Evolutionary conservation across 2,888 invertebrate species (phyloP), one percentile per base, ranked within the genome.

Genomic region (Cactoblastis cactorum): DNA sequence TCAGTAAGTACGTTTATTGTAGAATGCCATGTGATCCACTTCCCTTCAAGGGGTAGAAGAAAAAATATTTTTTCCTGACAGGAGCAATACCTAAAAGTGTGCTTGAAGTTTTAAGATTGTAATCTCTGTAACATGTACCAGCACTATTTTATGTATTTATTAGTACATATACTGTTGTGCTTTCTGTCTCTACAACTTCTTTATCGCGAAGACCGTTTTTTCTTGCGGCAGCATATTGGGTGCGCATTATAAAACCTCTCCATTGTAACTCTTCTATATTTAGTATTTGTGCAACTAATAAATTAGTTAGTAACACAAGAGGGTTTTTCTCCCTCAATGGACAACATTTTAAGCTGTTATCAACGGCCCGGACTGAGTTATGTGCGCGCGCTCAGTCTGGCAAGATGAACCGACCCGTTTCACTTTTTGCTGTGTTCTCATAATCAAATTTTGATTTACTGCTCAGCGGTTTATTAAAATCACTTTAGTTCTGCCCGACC

Each of bases 391-490:
- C 33, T 9, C 15, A 47, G 14, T 22, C 15, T 53, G 55, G 50
- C 56, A 55, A 58, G 55, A 55, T 57, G 56, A 60, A 28, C 28
- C 5, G 57, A 48, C 45, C 49, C 54, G 57, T 53, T 53, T 57
- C 63, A 63, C 72, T 77, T 81, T 77, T 80, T 77, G 69, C 72
- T 58, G 66, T 67, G 67, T 75, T 71, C 73, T 71, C 71, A 73
- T 79, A 80, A 81, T 85, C 79, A 80, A 80, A 80, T 70, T 76
- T 80, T 86, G 85, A 87, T 87, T 85, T 86, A 87, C 69, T 61
- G 67, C 69, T 61, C 61, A 55, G 60, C 64, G 66, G 64, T 68
- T 77, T 78, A 79, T 79, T 78, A 80, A 37, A 81, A 76, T 67
- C 74, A 69, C 71, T 77, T 74, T 71, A 71, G 71, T 67, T 69